Evolutionary conservation across 2,113 vertebrate genomes (phyloP), one percentile per base, ranked within the genome.

Genomic region (Neolamprologus falcicula): DNA sequence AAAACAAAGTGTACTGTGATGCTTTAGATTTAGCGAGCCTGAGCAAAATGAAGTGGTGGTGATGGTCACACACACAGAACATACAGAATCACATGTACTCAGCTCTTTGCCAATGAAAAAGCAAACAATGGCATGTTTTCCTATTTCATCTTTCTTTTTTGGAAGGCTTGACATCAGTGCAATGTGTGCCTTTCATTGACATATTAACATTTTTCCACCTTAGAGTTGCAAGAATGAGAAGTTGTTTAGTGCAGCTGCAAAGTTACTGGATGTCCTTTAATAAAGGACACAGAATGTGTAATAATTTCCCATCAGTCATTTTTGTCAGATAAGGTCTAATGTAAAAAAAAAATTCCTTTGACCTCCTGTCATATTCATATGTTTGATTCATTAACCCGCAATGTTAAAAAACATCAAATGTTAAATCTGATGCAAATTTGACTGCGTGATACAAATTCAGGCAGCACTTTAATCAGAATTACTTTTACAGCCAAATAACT

Each of bases 301-400:
- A 90, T 91, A 76, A 81, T 28, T 7, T 63, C 26, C 83, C 85
- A 91, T 89, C 90, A 84, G 87, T 91, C 91, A 89, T 19, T 80
- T 78, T 45, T 84, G 88, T 83, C 88, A 73, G 55, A 71, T 6
- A 14, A 33, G 21, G 82, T n/a, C 26, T 68, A 82, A n/a, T 66
- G 61, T 66, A 12, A 12, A 54, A 33, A 35, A 17, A 61, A 12
- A 66, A 37, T 0, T 45, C 3, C 11, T 16, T 9, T 9, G 9
- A 59, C 82, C 78, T 86, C 31, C 9, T 28, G 42, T 40, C 26
- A 31, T 31, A 31, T 50, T 50, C 42, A n/a, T 3, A 50, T 50
- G 42, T 50, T 78, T 50, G 4, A 50, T 31, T 78, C 26, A 78
- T 50, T 78, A 50, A 78, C 24, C 24, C 0, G 1, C 42, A 76